Base-by-base conservation (phyloP, 1,140 invertebrate species). In the Prorops nasuta region DNA sequence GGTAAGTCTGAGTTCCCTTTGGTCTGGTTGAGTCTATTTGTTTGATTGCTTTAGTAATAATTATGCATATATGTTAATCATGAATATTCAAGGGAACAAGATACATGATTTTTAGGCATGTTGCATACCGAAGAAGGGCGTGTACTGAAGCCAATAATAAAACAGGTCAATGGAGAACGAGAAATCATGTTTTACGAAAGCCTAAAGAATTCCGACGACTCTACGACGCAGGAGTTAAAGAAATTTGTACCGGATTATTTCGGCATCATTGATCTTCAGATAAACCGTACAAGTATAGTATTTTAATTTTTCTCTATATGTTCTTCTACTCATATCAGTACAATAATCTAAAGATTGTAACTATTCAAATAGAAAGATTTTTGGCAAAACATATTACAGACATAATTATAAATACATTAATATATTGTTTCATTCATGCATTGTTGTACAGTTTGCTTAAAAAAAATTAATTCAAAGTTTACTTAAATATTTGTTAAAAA, bases 121-220 rank as follows among this genome's bases (percentile, higher is more conserved):
- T 69, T 90, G 16, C 83, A 84, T 70, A 79, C 81, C 54, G 74
- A 80, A 57, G 79, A 80, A 55, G 82, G 84, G 0, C 80, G 79
- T 19, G 77, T 90, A 19, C 76, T 90, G 20, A 92, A 92, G 68
- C 87, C 89, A 1, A 77, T 89, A 8, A 75, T 83, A 9, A 89
- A 89, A 67, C 76, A 76, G 15, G 72, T 82, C 35, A 77, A 84
- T 44, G 86, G 86, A n/a, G 78, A 81, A 38, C 79, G 86, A 41
- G 89, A 91, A 73, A 80, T 88, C 1, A 74, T 79, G 12, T 89
- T 92, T 75, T 92, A 92, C 70, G 79, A 85, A 56, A 71, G 79
- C 35, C 60, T 89, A 36, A 57, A 77, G 51, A 55, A 58, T 3
- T 74, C 79, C 9, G 69, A 66, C 2, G 78, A 86, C 52, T 69